Evolutionary conservation across 2,888 invertebrate species (phyloP).

Genomic region (Blastobasis lacticolella): DNA sequence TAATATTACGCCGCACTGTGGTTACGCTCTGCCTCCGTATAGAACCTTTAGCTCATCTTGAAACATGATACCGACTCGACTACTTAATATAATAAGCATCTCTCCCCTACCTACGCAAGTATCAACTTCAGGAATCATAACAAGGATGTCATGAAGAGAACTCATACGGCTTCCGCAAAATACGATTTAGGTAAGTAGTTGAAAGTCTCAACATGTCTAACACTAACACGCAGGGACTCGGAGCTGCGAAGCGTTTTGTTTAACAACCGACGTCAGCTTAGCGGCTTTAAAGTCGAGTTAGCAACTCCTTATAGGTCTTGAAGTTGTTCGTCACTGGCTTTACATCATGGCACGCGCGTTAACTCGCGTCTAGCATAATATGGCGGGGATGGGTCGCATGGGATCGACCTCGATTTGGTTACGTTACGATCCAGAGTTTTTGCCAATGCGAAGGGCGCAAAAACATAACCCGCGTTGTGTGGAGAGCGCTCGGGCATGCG

Average conservation of each 20-base stretch:
- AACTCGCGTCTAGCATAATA: background rate
- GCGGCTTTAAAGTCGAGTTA: background rate
- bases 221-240: no score
- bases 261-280: background rate
- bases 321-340: background rate
- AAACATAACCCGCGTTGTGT: slow-evolving; percentile 1
- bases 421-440: background rate
- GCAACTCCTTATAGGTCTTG: background rate
- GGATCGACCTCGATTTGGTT: background rate
- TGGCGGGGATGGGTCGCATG: background rate
- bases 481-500: background rate
- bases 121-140: no score
- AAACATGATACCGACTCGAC: no score
- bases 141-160: background rate
- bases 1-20: slow-evolving; percentile 29
- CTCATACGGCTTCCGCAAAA: background rate
- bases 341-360: background rate
- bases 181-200: background rate
- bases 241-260: background rate
- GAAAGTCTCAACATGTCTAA: background rate
- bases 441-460: background rate
- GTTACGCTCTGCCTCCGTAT: background rate
- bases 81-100: no score
- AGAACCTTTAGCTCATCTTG: background rate
- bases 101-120: no score